Base-by-base conservation (phyloP, 2,797 vertebrate species). In the Florisuga fusca region DNA sequence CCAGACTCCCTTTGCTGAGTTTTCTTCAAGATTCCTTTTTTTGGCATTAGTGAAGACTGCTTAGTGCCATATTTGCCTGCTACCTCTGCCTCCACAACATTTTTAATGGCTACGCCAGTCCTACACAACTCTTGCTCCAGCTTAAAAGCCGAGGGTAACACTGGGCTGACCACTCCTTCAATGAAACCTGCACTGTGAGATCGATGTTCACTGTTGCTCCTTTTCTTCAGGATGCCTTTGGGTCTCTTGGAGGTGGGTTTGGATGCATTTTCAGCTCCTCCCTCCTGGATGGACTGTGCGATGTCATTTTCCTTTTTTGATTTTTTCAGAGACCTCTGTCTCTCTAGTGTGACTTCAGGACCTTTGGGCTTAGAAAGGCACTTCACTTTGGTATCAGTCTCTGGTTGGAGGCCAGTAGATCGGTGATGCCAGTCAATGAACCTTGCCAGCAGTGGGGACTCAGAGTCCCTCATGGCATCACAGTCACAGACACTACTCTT, bases 21-120 rank as follows among this genome's bases (percentile, higher is more conserved):
- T 98, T 99, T 99, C 97, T 99, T 99, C 94, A 99, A 97, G 96
- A 99, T 99, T 97, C 99, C 99, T 97, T 99, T 99, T 97, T 99
- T 99, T 87, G 99, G 99, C 97, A 99, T 98, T 12, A 98, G 97
- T 20, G 99, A 98, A 34, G 97, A 96, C 79, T 98, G 98, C 63
- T 98, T 98, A 95, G 97, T 98, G 94, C 98, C 94, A 26, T 98
- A 98, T 95, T 99, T 99, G 11, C 98, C 97, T 0, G 96, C 98
- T 26, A 98, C 97, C 21, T 98, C 98, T 46, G 97, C 98, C 64
- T 98, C 98, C 5, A 98, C 98, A 72, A 92, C 96, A 84, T 97
- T 98, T 33, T 98, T 98, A 92, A 98, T 98, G 33, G 98, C 97
- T 58, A 95, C 87, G 0, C 91, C 97, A 25, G 96, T 98, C 94